A percentile compares a stretch with the other conserved stretches of the same genome.
Evolutionary conservation across 2,888 invertebrate genomes (phyloP).

Genomic region (Gandaritis pyraliata): DNA sequence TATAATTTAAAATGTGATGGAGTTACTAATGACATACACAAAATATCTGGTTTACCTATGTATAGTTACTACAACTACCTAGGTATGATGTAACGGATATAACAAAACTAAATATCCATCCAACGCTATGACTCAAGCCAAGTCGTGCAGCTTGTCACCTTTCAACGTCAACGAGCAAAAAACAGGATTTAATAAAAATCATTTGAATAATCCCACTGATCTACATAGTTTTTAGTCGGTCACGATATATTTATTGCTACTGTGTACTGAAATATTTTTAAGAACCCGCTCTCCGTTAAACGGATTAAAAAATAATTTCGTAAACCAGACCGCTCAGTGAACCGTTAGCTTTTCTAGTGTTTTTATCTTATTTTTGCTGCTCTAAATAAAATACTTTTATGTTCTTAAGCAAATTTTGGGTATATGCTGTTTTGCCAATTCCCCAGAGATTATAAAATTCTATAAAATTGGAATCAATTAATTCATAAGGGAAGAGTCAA

Average conservation of each 20-base stretch:
- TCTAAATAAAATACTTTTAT: too few relatives aligned
- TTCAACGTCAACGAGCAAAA: conserved; percentile 2
- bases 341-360: conserved; percentile 21
- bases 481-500: too few relatives aligned
- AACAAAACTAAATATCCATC: conserved; percentile 5
- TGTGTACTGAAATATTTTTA: conserved; percentile 48
- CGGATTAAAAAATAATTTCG: conserved; percentile 45
- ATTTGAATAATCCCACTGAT: conserved; percentile 45
- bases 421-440: background rate
- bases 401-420: conserved; percentile 2
- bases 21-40: too few relatives aligned
- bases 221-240: conserved; percentile 43
- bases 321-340: conserved; percentile 16
- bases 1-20: too few relatives aligned
- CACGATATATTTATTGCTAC: conserved; percentile 53
- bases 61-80: too few relatives aligned
- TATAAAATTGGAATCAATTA: too few relatives aligned
- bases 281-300: conserved; percentile 46
- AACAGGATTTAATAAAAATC: conserved; percentile 47
- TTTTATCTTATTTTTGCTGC: background rate
- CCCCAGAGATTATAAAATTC: too few relatives aligned
- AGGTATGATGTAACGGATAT: background rate
- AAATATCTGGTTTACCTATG: too few relatives aligned
- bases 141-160: conserved; percentile 5
- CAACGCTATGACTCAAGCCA: background rate